These are phyloP conservation scores for Rhaphigaster nebulosa DNA, from an alignment of 2,888 invertebrate species.

Conservation along the genomic window DNA sequence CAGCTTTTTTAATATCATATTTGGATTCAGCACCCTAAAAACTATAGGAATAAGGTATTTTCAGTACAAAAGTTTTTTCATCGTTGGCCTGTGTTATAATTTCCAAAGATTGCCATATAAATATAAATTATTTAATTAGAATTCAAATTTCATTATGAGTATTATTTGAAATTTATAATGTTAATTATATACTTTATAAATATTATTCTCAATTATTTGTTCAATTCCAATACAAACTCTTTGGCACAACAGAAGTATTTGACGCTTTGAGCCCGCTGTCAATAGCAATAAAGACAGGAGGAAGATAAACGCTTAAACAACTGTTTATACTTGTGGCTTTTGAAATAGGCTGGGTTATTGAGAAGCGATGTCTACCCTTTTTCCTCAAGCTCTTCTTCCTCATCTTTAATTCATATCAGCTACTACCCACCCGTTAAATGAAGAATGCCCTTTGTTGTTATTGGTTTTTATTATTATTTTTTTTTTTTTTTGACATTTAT, in stretches of 20 bases:
- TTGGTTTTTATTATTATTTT: background rate
- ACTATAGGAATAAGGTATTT: too few relatives aligned
- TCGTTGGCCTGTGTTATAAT: too few relatives aligned
- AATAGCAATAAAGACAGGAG: background rate
- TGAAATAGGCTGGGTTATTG: conserved; percentile 14
- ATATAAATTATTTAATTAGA: too few relatives aligned
- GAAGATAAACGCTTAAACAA: background rate
- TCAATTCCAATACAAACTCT: too few relatives aligned
- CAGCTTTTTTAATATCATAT: too few relatives aligned
- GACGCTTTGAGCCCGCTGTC: background rate
- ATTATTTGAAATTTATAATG: too few relatives aligned
- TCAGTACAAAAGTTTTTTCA: too few relatives aligned
- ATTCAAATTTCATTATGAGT: too few relatives aligned
- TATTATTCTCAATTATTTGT: too few relatives aligned
- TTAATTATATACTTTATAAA: too few relatives aligned
- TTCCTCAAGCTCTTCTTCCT: background rate
- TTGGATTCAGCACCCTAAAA: too few relatives aligned
- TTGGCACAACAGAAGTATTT: background rate
- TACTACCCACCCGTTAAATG: conserved; percentile 18
- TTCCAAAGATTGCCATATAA: too few relatives aligned
- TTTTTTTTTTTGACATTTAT: background rate
- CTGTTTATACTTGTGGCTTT: conserved; percentile 11
- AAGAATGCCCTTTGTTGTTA: background rate
- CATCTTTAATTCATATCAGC: conserved; percentile 47
- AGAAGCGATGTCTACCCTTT: conserved; percentile 14